Conservation (phyloP, 2,113 vertebrate genomes). For the Gallinago paraguaiae region DNA sequence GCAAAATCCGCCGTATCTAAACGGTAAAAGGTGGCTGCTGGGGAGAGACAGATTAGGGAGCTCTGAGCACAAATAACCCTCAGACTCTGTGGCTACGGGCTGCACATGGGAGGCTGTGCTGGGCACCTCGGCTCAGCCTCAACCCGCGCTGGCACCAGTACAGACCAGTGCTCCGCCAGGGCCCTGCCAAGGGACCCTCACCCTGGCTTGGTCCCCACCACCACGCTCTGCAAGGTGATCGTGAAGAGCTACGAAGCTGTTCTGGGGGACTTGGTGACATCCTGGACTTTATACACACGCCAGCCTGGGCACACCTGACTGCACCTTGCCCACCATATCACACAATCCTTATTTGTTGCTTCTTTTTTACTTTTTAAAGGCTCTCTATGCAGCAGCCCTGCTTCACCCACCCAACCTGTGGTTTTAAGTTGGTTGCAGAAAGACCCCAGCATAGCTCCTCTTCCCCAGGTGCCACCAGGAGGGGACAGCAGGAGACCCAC, state of each 20-base stretch:
- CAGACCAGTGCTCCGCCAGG: not conserved
- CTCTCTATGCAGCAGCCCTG: not conserved
- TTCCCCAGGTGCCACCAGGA: not conserved
- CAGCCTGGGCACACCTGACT: not conserved
- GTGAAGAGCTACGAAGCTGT: not conserved
- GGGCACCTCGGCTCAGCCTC: not conserved
- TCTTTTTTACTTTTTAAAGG: not conserved
- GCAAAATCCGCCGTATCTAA: not conserved
- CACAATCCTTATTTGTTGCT: not conserved
- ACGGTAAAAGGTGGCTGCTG: not conserved
- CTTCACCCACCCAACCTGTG: not conserved
- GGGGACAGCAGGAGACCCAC: not conserved
- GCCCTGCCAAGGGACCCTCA: too few species aligned
- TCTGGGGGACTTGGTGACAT: not conserved
- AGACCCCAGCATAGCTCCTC: not conserved
- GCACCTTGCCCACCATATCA: not conserved
- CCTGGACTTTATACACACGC: not conserved
- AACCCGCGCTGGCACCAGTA: not conserved
- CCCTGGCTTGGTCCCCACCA: too few species aligned
- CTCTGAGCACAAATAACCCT: not conserved
- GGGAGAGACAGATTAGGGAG: not conserved
- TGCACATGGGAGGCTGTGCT: not conserved
- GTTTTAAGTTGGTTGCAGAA: not conserved
- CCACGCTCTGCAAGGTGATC: not conserved
- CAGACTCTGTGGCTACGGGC: conserved; percentile 4